Percentiles rank a stretch among this genome's conserved stretches.
These are phyloP conservation scores for Alethe castanea DNA, from an alignment of 2,113 vertebrate genomes.

Conservation along the genomic window DNA sequence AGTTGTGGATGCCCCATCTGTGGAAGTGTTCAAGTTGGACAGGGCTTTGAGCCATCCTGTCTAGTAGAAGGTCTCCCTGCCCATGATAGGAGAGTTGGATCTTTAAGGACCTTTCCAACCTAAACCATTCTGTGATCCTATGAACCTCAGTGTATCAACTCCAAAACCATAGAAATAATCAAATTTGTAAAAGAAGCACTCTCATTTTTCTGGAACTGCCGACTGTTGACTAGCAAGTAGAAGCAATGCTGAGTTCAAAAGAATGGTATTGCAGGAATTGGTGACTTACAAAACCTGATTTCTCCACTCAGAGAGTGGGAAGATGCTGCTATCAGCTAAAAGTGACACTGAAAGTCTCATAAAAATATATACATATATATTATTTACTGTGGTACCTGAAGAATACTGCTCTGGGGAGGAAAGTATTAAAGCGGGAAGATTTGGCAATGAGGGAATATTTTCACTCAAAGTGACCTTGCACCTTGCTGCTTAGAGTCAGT, in stretches of 20 bases:
- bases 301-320: not conserved
- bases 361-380: not conserved
- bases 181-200: not conserved
- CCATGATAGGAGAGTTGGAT: not conserved
- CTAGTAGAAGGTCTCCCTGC: not conserved
- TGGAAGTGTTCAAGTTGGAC: not conserved
- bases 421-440: not conserved
- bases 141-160: not conserved
- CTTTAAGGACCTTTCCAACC: not conserved
- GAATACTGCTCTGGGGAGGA: not conserved
- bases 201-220: not conserved
- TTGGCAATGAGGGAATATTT: not conserved
- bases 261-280: not conserved
- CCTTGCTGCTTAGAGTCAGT: not conserved
- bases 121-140: not conserved
- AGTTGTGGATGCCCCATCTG: not conserved
- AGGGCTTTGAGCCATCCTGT: not conserved
- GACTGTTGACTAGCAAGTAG: not conserved
- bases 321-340: not conserved
- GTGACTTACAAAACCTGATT: not conserved
- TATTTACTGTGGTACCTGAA: not conserved
- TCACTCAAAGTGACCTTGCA: not conserved
- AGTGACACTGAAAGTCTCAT: not conserved
- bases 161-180: not conserved
- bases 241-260: not conserved